A percentile compares a stretch with the other conserved stretches of the same genome.
Conservation (phyloP, 2,113 vertebrate species). For the Istiophorus platypterus region DNA sequence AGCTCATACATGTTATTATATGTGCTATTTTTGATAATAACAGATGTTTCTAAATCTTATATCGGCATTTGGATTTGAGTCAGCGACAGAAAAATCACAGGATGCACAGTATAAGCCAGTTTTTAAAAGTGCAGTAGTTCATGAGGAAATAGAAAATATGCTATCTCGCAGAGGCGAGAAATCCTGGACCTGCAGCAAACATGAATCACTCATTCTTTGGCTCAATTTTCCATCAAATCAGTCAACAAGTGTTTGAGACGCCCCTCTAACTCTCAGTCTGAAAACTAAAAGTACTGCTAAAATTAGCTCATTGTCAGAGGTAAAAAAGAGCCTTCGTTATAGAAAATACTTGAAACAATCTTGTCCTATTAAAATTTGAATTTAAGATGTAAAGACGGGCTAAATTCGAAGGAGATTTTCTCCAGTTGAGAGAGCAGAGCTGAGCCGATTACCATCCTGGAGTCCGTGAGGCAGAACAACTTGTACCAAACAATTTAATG, state of each 20-base stretch:
- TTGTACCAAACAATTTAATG: slow-evolving; percentile 58
- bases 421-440: background rate
- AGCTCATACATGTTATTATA: background rate
- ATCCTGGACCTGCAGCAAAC: background rate
- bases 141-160: background rate
- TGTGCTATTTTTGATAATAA: background rate
- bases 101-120: too few species aligned
- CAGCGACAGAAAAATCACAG: background rate
- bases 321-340: background rate
- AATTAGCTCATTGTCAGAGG: background rate
- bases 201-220: background rate
- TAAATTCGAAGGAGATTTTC: background rate
- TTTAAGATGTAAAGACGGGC: background rate
- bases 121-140: background rate
- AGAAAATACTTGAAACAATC: background rate
- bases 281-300: background rate
- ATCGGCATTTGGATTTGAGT: background rate
- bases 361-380: background rate
- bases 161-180: background rate
- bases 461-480: slow-evolving; percentile 48
- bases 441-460: slow-evolving; percentile 8
- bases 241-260: background rate
- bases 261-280: background rate
- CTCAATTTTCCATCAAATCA: background rate
- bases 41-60: background rate